Evolutionary conservation across 2,797 vertebrate genomes (phyloP).

Genomic region (Discoglossus pictus): DNA sequence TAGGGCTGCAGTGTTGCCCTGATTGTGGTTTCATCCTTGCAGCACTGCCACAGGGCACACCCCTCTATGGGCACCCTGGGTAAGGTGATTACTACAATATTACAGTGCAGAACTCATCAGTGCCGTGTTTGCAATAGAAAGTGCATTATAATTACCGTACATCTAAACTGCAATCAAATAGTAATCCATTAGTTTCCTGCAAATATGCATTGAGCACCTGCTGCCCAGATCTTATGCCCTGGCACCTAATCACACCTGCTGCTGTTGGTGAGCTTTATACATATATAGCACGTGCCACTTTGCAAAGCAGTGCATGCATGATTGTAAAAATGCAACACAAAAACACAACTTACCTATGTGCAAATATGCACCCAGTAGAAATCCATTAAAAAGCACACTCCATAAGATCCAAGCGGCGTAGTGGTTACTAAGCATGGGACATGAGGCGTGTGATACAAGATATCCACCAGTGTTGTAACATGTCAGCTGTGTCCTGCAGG

Average conservation of each 20-base stretch:
- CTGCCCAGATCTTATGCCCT: too few species aligned
- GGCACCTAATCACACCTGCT: conserved; percentile 15
- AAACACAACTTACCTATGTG: conserved; percentile 70
- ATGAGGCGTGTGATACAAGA: conserved; percentile 12
- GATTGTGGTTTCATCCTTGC: conserved; percentile 2
- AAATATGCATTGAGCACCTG: too few species aligned
- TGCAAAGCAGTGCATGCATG: background rate
- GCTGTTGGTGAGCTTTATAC: too few species aligned
- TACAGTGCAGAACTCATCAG: too few species aligned
- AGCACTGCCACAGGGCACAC: conserved; percentile 15
- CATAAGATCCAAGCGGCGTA: conserved; percentile 62
- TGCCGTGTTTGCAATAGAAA: too few species aligned
- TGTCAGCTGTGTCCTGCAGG: too few species aligned
- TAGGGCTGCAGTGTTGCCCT: conserved; percentile 57
- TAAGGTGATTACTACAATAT: background rate
- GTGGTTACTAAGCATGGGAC: conserved; percentile 44
- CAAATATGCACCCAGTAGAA: conserved; percentile 68
- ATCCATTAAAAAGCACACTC: conserved; percentile 70
- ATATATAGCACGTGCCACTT: too few species aligned
- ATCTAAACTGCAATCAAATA: too few species aligned
- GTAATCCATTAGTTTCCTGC: too few species aligned
- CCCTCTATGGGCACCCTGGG: conserved; percentile 19
- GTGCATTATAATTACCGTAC: too few species aligned
- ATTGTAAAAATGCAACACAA: background rate
- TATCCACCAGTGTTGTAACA: background rate